Conservation (phyloP, 2,113 vertebrate genomes). For the Ptychochromis oligacanthus region DNA sequence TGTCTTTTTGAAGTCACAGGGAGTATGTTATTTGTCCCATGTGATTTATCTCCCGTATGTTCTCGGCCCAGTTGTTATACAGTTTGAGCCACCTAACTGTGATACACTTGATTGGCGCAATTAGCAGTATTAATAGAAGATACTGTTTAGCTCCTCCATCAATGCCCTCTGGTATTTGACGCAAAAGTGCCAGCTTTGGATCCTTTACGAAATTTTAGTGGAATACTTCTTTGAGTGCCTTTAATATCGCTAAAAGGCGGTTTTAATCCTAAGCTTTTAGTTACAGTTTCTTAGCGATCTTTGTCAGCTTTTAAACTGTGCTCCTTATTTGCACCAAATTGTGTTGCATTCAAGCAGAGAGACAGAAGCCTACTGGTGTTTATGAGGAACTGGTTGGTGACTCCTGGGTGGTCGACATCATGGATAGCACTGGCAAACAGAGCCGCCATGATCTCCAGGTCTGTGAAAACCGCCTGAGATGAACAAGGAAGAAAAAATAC, state of each 20-base stretch:
- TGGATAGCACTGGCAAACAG: conserved; percentile 94
- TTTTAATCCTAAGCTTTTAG: neutral
- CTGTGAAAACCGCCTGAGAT: conserved; percentile 88
- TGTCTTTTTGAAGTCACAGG: neutral
- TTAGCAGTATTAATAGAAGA: neutral
- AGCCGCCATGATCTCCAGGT: conserved; percentile 90
- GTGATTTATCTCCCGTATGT: neutral
- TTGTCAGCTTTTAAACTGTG: neutral
- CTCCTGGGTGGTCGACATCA: conserved; percentile 91
- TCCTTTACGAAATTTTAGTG: neutral
- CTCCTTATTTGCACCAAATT: neutral
- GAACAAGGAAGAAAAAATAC: neutral
- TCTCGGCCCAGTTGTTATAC: neutral
- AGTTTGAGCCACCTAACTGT: neutral
- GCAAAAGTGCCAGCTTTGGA: neutral
- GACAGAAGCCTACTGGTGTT: conserved; percentile 87
- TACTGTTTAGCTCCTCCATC: neutral
- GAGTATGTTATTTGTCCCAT: neutral
- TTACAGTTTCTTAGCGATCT: neutral
- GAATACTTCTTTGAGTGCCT: neutral
- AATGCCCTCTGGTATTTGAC: neutral
- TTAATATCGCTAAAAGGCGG: neutral
- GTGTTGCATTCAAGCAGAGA: neutral
- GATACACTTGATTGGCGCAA: too few relatives aligned
- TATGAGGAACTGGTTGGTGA: conserved; percentile 95